Evolutionary conservation across 2,888 invertebrate species (phyloP).

Genomic region (Allolobophora icterica): DNA sequence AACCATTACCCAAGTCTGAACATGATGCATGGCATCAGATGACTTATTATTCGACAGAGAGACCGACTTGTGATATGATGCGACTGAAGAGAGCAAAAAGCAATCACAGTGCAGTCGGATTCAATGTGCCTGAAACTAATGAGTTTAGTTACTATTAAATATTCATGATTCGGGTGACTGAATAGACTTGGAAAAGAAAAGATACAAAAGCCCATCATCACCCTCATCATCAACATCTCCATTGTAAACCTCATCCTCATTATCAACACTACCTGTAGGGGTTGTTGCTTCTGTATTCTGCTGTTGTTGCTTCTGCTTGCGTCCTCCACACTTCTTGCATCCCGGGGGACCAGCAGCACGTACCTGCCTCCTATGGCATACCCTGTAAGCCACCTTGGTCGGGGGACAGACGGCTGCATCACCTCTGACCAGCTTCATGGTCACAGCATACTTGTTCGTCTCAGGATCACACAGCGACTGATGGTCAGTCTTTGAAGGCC

Average conservation of each 20-base stretch:
- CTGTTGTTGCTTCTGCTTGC: constrained; percentile 12
- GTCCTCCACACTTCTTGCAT: neutral
- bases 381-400: neutral
- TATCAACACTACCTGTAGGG: neutral
- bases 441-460: neutral
- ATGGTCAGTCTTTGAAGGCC: neutral
- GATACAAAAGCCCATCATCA: neutral
- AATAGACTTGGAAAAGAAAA: neutral
- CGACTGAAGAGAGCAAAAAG: neutral
- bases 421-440: neutral
- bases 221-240: neutral
- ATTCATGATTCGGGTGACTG: neutral
- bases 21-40: no score
- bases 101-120: neutral
- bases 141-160: neutral
- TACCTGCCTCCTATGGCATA: neutral
- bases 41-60: no score
- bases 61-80: neutral
- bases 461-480: neutral
- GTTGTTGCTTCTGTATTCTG: neutral
- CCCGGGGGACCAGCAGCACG: neutral
- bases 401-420: constrained; percentile 12
- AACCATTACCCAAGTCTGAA: no score
- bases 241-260: no score
- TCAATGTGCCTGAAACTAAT: neutral